A percentile compares a stretch with the other conserved stretches of the same genome.
Conservation (phyloP, 1,140 invertebrate genomes). For the Anadara kagoshimensis region DNA sequence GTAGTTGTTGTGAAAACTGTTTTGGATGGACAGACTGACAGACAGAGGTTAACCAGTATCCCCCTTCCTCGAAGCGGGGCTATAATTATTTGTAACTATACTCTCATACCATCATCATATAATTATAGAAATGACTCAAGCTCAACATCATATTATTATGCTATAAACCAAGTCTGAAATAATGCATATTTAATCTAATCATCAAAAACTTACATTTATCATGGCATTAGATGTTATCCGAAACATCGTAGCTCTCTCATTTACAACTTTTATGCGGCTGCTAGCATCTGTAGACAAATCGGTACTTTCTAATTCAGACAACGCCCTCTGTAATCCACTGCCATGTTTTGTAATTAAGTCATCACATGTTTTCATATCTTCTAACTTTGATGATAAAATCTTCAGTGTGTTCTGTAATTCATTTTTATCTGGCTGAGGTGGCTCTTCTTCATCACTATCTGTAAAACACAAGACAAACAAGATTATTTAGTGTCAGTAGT, state of each 20-base stretch:
- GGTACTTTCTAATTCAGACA: constrained; percentile 88
- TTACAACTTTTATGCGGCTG: constrained; percentile 84
- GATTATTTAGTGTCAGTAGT: no score
- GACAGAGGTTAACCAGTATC: no score
- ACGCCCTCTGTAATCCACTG: constrained; percentile 84
- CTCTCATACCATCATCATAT: no score
- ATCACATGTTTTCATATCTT: constrained; percentile 92
- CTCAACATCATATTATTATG: no score
- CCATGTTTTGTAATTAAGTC: constrained; percentile 93
- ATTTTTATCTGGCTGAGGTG: constrained; percentile 74
- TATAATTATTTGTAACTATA: no score
- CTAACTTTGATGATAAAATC: constrained; percentile 80
- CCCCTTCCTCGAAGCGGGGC: no score
- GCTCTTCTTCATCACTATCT: constrained; percentile 83
- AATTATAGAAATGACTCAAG: no score
- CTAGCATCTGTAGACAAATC: constrained; percentile 78
- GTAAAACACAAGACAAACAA: constrained; percentile 53
- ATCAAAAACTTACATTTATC: constrained; percentile 87
- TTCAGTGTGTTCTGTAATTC: constrained; percentile 79
- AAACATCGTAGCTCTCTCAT: constrained; percentile 93
- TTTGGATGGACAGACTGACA: no score
- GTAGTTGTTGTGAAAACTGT: no score
- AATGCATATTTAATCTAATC: no score
- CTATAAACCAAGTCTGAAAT: no score
- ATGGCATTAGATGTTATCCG: constrained; percentile 95